A percentile compares a stretch with the other conserved stretches of the same genome.
phyloP scores from a whole-genome alignment of 2,113 vertebrate species.

The Arizona elegans region DNA sequence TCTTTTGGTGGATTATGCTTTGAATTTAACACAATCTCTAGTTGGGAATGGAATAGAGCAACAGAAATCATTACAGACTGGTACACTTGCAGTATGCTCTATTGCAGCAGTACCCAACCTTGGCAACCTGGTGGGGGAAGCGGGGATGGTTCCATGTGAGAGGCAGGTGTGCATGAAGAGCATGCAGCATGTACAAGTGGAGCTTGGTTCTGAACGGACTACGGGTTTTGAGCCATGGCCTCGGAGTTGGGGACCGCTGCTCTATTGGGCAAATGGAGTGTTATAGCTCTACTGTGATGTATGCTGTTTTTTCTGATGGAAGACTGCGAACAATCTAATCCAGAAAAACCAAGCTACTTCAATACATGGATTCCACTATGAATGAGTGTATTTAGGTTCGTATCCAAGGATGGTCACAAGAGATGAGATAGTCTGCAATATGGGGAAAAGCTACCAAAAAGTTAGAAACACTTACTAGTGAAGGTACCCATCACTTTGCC shows the following conservation, averaged over 20 bases:
- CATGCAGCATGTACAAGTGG: too few species aligned
- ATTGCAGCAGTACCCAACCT: neutral
- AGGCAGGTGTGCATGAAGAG: too few species aligned
- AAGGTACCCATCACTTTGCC: slow-evolving; percentile 99
- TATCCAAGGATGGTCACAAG: neutral
- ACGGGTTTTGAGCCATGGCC: too few species aligned
- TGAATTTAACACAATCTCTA: neutral
- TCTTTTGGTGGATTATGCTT: neutral
- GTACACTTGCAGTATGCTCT: neutral
- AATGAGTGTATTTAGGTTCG: neutral
- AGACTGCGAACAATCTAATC: too few species aligned
- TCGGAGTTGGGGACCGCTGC: too few species aligned
- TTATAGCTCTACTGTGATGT: too few species aligned
- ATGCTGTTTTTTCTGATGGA: neutral
- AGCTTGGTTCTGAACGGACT: too few species aligned
- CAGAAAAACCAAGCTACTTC: neutral
- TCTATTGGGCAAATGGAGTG: neutral
- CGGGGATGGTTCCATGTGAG: too few species aligned
- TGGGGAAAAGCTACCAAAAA: accelerated
- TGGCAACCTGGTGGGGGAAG: too few species aligned
- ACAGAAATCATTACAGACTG: neutral
- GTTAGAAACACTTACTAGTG: slow-evolving; percentile 84
- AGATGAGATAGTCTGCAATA: neutral
- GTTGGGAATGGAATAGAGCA: neutral
- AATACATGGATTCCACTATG: neutral